Base-by-base conservation (phyloP, 2,113 vertebrate species). In the Drymodes brunneopygia region DNA sequence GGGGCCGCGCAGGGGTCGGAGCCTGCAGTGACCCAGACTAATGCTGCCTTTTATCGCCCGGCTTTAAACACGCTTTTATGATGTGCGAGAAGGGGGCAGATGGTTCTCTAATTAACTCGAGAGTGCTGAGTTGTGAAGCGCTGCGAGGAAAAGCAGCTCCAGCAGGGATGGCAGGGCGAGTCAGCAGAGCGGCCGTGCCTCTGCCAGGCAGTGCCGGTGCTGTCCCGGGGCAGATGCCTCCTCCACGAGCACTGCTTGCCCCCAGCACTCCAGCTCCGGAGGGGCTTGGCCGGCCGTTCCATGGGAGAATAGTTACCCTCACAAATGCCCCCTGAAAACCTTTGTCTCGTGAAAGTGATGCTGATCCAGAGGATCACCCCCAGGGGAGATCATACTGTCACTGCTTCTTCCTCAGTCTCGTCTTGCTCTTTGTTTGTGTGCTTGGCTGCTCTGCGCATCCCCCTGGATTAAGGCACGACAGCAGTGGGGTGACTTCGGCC, bases 41-140 rank as follows among this genome's bases (percentile, higher is more conserved):
- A 88, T 29, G 60, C 92, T 96, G 23, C 36, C 80, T 95, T 97
- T 96, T 96, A 95, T 96, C 95, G 21, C 75, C 69, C 48, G 2
- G 75, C 83, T 92, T 86, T 93, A 96, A 96, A 96, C 86, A 2
- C 21, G 15, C 79, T 95, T 97, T 96, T 96, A 96, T 75, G 94
- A 96, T 92, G 95, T 96, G 96, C 1, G 88, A 96, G 94, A 84
- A 93, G 81, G 93, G 93, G 88, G 95, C 94, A 95, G 91, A 88
- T 94, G 93, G 94, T 93, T 95, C 92, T 90, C 80, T 96, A 95
- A 96, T 95, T 94, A 95, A 83, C 93, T 93, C 22, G 16, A 61
- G 88, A 95, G 95, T 64, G 96, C 90, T 92, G 95, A 96, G 82
- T 88, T 95, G 94, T 86, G 90, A 95, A 94, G 90, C 45, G 92